phyloP scores from a whole-genome alignment of 2,113 vertebrate genomes.

The Oryzias curvinotus region DNA sequence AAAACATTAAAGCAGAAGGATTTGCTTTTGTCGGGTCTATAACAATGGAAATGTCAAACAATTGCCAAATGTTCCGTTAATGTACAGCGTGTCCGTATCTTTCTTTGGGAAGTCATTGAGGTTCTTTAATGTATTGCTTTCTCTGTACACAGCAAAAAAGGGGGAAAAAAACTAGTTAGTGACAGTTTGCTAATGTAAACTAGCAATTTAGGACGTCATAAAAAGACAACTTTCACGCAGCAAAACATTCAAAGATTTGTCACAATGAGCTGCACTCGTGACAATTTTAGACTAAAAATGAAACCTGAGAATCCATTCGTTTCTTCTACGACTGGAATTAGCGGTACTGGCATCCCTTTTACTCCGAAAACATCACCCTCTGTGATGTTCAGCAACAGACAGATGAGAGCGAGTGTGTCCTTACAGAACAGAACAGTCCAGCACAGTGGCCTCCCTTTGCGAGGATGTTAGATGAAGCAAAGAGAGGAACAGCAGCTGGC shows the following conservation, averaged over 20 bases:
- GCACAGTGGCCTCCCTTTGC: constrained; percentile 21
- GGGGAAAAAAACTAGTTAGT: not conserved
- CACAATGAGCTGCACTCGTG: not conserved
- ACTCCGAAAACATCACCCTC: not conserved
- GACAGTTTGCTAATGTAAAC: not conserved
- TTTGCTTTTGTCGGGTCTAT: not conserved
- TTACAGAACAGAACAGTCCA: constrained; percentile 8
- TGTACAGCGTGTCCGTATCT: constrained; percentile 16
- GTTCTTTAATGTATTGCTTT: constrained; percentile 6
- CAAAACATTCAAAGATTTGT: constrained; percentile 19
- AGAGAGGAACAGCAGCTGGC: constrained; percentile 20
- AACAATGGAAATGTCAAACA: not conserved
- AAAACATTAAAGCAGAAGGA: not conserved
- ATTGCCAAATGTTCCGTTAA: not conserved
- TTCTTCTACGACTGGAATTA: constrained; percentile 20
- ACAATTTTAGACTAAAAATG: constrained; percentile 28
- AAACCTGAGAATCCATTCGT: constrained; percentile 57
- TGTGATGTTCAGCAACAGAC: constrained; percentile 32
- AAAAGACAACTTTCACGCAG: constrained; percentile 23
- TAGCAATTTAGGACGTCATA: constrained; percentile 1
- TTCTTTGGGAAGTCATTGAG: constrained; percentile 5
- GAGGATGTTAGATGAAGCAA: constrained; percentile 1
- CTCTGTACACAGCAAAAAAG: not conserved
- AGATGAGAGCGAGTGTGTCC: not conserved
- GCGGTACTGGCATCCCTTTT: constrained; percentile 5